phyloP scores from a whole-genome alignment of 2,113 vertebrate species.

The Bos javanicus region DNA sequence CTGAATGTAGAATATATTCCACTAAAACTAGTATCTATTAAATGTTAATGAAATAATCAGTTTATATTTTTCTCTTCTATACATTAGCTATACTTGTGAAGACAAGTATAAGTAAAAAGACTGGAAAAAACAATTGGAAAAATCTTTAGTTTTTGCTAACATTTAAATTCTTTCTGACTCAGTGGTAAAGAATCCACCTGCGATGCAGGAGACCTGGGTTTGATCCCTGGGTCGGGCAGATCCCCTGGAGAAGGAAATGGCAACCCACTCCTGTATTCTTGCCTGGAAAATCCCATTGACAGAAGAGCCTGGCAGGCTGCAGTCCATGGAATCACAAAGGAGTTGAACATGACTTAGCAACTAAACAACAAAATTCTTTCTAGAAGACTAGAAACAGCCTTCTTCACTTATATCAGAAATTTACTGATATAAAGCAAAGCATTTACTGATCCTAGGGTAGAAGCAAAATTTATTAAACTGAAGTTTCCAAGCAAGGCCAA shows the following conservation, averaged over 20 bases:
- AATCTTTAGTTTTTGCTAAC: not conserved
- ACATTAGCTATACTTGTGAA: not conserved
- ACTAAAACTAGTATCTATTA: not conserved
- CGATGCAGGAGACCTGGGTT: not conserved
- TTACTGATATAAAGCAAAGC: not conserved
- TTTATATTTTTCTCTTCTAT: not conserved
- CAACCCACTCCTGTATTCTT: not conserved
- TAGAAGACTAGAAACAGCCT: not conserved
- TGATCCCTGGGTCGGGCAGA: not conserved
- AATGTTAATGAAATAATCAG: not conserved
- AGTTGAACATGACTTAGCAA: not conserved
- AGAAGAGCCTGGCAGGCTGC: not conserved
- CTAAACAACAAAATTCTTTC: not conserved
- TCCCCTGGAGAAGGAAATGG: not conserved
- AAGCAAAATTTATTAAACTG: slow-evolving; percentile 33
- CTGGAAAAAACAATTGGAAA: not conserved
- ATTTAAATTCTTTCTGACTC: not conserved
- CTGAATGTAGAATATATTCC: not conserved
- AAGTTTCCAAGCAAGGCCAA: not conserved
- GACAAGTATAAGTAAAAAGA: not conserved
- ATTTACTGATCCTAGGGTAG: not conserved
- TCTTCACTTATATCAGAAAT: not conserved
- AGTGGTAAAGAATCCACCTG: not conserved
- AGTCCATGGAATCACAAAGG: not conserved
- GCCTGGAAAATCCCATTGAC: not conserved